phyloP scores from a whole-genome alignment of 1,140 invertebrate genomes.

The Armadillidium nasatum region DNA sequence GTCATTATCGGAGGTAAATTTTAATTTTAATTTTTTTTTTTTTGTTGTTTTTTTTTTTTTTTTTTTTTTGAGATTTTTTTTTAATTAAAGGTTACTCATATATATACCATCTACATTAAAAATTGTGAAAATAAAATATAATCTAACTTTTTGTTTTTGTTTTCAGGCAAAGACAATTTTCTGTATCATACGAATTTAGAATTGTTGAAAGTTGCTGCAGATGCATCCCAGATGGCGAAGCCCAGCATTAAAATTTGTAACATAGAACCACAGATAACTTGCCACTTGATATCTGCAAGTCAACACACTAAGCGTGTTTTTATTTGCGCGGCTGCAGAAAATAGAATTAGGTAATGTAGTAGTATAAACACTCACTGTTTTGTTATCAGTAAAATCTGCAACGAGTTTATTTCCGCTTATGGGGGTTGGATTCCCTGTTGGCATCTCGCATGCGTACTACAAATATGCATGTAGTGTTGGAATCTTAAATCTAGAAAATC shows the following conservation, averaged over 20 bases:
- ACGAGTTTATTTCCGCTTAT: no score
- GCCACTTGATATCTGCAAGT: slow-evolving; percentile 59
- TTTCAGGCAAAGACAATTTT: slow-evolving; percentile 57
- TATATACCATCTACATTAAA: not conserved
- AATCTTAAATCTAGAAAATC: no score
- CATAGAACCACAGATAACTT: slow-evolving; percentile 56
- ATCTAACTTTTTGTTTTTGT: slow-evolving; percentile 28
- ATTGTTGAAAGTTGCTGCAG: slow-evolving; percentile 58
- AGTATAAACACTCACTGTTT: no score
- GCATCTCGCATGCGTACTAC: no score
- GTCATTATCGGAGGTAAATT: slow-evolving; percentile 59
- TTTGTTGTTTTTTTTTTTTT: no score
- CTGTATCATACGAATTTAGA: slow-evolving; percentile 62
- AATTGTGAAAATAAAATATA: not conserved
- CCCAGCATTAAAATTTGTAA: slow-evolving; percentile 58
- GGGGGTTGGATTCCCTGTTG: no score
- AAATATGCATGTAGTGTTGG: no score
- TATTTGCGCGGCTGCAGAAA: slow-evolving; percentile 62
- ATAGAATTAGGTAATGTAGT: slow-evolving; percentile 56
- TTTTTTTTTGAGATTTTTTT: no score
- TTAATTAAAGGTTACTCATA: not conserved
- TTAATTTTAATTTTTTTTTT: no score
- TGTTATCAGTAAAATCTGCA: no score
- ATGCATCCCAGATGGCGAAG: slow-evolving; percentile 58
- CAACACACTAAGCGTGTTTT: slow-evolving; percentile 47